A percentile compares a stretch with the other conserved stretches of the same genome.
Conservation (phyloP, 2,113 vertebrate genomes). For the Silurus asotus region DNA sequence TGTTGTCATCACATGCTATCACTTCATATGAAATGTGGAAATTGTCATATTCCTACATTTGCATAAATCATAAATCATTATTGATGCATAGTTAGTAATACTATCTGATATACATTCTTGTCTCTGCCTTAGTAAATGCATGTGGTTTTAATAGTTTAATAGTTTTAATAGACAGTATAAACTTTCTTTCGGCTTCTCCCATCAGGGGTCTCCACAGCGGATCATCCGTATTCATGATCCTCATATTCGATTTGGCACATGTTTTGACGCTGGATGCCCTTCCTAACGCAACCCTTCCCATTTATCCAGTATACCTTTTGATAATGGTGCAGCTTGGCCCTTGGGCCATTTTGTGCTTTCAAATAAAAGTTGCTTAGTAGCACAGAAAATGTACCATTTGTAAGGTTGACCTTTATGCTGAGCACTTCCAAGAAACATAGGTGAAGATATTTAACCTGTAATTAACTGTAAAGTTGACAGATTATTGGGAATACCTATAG, state of each 20-base stretch:
- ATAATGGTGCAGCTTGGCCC: slow-evolving; percentile 44
- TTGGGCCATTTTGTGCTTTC: slow-evolving; percentile 20
- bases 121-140: slow-evolving; percentile 63
- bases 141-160: slow-evolving; percentile 68
- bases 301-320: slow-evolving; percentile 59
- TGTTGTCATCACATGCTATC: background rate
- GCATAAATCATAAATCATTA: background rate
- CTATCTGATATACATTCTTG: slow-evolving; percentile 45
- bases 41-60: too few relatives aligned
- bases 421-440: background rate
- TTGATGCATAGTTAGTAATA: background rate
- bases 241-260: too few relatives aligned
- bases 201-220: too few relatives aligned
- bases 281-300: too few relatives aligned
- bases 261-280: too few relatives aligned
- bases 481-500: background rate
- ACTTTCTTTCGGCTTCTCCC: too few relatives aligned
- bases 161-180: too few relatives aligned
- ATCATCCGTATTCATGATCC: too few relatives aligned
- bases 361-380: slow-evolving; percentile 30
- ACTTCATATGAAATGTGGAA: background rate
- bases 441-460: background rate
- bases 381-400: background rate
- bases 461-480: background rate
- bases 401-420: background rate